Evolutionary conservation across 2,113 vertebrate species (phyloP), one percentile per base, ranked within the genome.

Genomic region (Rhipidura dahli): DNA sequence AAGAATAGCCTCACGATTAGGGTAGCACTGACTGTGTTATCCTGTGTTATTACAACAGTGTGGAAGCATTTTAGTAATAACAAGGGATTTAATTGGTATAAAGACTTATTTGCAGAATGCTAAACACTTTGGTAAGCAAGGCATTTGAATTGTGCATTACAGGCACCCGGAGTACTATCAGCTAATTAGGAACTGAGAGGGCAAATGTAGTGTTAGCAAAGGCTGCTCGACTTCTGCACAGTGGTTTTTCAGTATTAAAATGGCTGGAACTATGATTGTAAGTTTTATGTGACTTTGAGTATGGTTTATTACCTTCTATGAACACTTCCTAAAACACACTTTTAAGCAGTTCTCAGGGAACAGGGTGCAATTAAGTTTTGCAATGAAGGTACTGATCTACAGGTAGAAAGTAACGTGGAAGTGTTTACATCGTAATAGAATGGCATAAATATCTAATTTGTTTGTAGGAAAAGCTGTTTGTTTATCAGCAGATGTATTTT

Each of bases 91-190:
- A 97, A 97, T 96, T 98, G 93, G 83, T 68, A 17, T 24, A 40
- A 92, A 96, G 91, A 96, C 91, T 96, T 98, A 97, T 96, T 97
- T 97, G 68, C 91, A 47, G 92, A 97, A 97, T 97, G 73, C 84
- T 94, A 95, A 97, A 95, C 66, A 95, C 83, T 73, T 83, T 96
- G 64, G 77, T 89, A 95, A 97, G 85, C 90, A 88, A 95, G 69
- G 69, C 86, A 94, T 89, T 95, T 94, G 77, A 93, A 83, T 96
- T 88, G 73, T 90, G 92, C 66, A 31, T 94, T 95, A 66, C 90
- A 96, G 96, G 75, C 79, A 77, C 47, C 90, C 53, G 15, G 78
- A 94, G 66, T 94, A 96, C 83, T 93, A 95, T 92, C 92, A 92
- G 79, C 94, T 97, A 97, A 98, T 98, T 97, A 97, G 84, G 45